Percentiles rank a stretch among this genome's conserved stretches.
Conservation (phyloP, 1,140 invertebrate species). For the Ips typographus region DNA sequence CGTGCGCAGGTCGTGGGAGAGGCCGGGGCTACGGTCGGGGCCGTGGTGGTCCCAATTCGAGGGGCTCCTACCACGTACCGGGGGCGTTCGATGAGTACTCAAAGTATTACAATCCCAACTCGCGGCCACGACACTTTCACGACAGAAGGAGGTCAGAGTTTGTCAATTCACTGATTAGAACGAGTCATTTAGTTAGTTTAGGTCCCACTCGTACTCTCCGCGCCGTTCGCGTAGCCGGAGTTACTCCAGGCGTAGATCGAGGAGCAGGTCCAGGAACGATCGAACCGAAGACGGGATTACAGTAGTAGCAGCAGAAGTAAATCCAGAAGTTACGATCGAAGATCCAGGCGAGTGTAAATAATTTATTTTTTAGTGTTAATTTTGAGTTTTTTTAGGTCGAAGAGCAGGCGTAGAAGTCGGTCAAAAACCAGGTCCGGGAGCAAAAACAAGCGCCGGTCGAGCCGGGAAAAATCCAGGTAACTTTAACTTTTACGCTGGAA, state of each 20-base stretch:
- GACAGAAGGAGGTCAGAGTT: constrained; percentile 40
- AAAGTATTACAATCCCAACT: constrained; percentile 53
- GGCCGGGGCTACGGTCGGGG: constrained; percentile 28
- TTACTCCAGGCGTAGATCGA: constrained; percentile 27
- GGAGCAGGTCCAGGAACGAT: constrained; percentile 53
- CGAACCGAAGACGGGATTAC: constrained; percentile 43
- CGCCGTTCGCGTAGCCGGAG: constrained; percentile 19
- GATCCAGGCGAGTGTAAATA: constrained; percentile 1
- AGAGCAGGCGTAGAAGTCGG: constrained; percentile 32
- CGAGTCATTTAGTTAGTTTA: not conserved
- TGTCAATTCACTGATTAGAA: not conserved
- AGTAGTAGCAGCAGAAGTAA: constrained; percentile 37
- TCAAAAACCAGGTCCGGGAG: constrained; percentile 27
- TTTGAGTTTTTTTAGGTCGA: constrained; percentile 21
- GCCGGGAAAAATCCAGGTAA: constrained; percentile 18
- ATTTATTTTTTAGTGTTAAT: not conserved
- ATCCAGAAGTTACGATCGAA: constrained; percentile 42
- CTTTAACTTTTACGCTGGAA: not conserved
- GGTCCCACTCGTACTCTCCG: constrained; percentile 26
- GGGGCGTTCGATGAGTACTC: constrained; percentile 47
- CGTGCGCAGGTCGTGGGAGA: constrained; percentile 24
- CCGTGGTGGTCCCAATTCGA: constrained; percentile 24
- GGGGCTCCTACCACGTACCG: constrained; percentile 38
- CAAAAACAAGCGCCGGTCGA: constrained; percentile 40
- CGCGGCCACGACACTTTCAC: constrained; percentile 47